Evolutionary conservation across 1,140 invertebrate species (phyloP).

Genomic region (Monomorium pharaonis): DNA sequence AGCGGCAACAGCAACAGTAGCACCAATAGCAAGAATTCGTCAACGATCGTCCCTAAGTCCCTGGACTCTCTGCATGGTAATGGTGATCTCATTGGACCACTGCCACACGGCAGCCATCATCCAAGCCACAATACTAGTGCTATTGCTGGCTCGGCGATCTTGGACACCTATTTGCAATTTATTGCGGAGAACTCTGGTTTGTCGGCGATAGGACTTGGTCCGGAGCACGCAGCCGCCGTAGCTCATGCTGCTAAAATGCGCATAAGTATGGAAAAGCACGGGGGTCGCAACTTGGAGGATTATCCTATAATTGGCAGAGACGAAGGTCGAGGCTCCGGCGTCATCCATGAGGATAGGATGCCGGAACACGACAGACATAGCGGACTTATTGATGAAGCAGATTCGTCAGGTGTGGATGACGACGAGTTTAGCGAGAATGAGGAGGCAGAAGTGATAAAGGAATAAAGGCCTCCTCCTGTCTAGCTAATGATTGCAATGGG

Average conservation of each 20-base stretch:
- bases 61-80: constrained; percentile 85
- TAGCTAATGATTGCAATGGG: background rate
- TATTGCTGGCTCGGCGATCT: constrained; percentile 90
- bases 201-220: constrained; percentile 84
- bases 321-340: constrained; percentile 75
- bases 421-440: constrained; percentile 83
- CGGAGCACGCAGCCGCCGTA: constrained; percentile 86
- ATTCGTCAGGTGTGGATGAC: constrained; percentile 79
- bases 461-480: constrained; percentile 67
- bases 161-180: constrained; percentile 94
- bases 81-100: constrained; percentile 85
- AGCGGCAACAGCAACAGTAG: constrained; percentile 60
- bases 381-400: constrained; percentile 65
- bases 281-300: constrained; percentile 77
- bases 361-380: constrained; percentile 73
- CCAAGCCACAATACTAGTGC: constrained; percentile 81
- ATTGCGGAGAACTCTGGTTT: constrained; percentile 92
- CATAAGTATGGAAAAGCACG: constrained; percentile 86
- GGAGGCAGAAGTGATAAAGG: constrained; percentile 78
- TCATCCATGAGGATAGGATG: constrained; percentile 79
- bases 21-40: constrained; percentile 70
- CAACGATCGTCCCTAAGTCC: constrained; percentile 86
- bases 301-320: constrained; percentile 81
- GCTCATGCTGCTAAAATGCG: constrained; percentile 90
- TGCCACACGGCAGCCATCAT: constrained; percentile 73